phyloP scores from a whole-genome alignment of 2,888 invertebrate genomes.

The Oscheius myriophilus region DNA sequence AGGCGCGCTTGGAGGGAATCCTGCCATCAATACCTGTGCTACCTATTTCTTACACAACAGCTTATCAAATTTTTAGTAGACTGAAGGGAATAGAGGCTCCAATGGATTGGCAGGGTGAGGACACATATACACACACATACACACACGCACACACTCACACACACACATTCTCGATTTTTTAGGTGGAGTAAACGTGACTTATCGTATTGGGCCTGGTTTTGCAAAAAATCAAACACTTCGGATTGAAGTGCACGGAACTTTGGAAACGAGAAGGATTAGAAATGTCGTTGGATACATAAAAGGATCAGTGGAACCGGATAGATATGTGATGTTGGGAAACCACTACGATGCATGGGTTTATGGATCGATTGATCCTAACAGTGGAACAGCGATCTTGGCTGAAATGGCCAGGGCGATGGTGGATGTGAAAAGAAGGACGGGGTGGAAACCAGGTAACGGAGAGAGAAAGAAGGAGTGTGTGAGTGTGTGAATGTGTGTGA shows the following conservation, averaged over 20 bases:
- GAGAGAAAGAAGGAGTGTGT: too few species aligned
- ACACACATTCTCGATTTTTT: not conserved
- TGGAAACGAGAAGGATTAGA: conserved; percentile 64
- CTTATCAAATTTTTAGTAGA: conserved; percentile 60
- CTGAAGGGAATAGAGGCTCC: conserved; percentile 70
- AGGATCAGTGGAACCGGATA: conserved; percentile 72
- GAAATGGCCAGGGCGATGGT: conserved; percentile 71
- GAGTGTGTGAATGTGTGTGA: too few species aligned
- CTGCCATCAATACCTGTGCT: conserved; percentile 72
- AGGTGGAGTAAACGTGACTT: conserved; percentile 71
- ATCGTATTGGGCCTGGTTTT: conserved; percentile 72
- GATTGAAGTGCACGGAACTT: conserved; percentile 56
- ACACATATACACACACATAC: not conserved
- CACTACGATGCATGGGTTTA: conserved; percentile 76
- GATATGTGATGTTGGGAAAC: conserved; percentile 75
- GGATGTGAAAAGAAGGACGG: conserved; percentile 62
- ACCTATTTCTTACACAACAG: conserved; percentile 72
- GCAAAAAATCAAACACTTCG: conserved; percentile 44
- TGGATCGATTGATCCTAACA: conserved; percentile 72
- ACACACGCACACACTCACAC: too few species aligned
- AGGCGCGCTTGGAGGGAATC: conserved; percentile 49
- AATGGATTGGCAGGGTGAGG: conserved; percentile 71
- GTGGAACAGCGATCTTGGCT: conserved; percentile 74
- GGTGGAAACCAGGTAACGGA: conserved; percentile 72
- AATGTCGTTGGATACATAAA: conserved; percentile 71